These are phyloP conservation scores for Bothrops jararaca DNA, from an alignment of 2,113 vertebrate genomes.

Conservation along the genomic window DNA sequence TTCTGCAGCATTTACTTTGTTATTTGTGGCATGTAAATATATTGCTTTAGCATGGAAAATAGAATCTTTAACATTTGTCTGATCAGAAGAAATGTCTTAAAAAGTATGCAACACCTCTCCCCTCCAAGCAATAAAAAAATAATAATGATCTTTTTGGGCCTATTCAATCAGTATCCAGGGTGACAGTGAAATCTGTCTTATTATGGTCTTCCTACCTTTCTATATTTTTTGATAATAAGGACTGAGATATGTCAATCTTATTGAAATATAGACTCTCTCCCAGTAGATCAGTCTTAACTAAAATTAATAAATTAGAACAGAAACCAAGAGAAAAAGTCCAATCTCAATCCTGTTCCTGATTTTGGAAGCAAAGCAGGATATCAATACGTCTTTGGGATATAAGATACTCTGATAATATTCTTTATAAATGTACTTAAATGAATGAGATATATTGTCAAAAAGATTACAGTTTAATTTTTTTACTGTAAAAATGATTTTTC, in stretches of 20 bases:
- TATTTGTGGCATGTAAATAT: conserved; percentile 75
- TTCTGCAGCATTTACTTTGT: conserved; percentile 75
- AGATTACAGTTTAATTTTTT: not conserved
- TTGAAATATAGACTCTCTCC: not conserved
- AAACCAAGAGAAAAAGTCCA: not conserved
- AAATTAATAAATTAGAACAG: not conserved
- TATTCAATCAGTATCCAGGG: not conserved
- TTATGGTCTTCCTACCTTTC: not conserved
- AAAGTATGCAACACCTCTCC: conserved; percentile 20
- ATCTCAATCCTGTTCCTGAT: not conserved
- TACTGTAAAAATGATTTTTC: not conserved
- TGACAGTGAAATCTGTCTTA: not conserved
- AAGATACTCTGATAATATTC: not conserved
- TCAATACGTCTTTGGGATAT: not conserved
- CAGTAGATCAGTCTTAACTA: not conserved
- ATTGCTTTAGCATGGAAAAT: conserved; percentile 60
- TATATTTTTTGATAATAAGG: not conserved
- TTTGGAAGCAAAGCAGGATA: not conserved
- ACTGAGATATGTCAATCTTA: not conserved
- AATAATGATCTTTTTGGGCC: conserved; percentile 4
- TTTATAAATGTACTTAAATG: not conserved
- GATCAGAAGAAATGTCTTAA: conserved; percentile 51
- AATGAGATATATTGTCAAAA: not conserved
- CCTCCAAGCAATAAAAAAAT: not conserved
- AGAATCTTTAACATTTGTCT: conserved; percentile 47